These are phyloP conservation scores for Nannospalax galili DNA, from an alignment of 2,113 vertebrate genomes.

Conservation along the genomic window DNA sequence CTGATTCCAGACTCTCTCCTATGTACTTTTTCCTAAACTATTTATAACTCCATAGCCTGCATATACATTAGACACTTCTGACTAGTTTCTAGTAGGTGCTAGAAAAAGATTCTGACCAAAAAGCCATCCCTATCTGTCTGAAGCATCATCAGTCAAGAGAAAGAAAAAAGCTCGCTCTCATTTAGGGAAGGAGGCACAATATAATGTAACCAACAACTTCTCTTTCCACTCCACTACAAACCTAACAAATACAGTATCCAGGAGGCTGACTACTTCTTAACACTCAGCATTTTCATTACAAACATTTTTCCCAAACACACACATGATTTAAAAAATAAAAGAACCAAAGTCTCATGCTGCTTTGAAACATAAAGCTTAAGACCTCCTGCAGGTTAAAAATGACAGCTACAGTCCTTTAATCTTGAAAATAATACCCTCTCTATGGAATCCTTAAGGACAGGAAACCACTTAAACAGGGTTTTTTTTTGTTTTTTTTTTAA, in stretches of 20 bases:
- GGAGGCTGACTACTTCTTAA: not conserved
- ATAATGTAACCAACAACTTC: conserved; percentile 7
- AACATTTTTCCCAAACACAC: not conserved
- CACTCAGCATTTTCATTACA: conserved; percentile 7
- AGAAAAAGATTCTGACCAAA: not conserved
- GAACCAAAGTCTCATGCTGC: conserved; percentile 28
- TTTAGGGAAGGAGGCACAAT: not conserved
- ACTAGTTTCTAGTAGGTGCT: not conserved
- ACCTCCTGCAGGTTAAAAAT: conserved; percentile 66
- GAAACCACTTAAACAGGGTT: conserved; percentile 69
- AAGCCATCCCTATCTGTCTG: not conserved
- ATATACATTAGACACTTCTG: not conserved
- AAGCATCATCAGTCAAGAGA: not conserved
- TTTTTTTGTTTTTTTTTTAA: not conserved
- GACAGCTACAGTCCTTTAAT: conserved; percentile 72
- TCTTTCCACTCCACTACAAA: not conserved
- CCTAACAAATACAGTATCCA: conserved; percentile 8
- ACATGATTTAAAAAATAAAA: not conserved
- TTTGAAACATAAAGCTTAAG: conserved; percentile 75
- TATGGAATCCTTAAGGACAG: conserved; percentile 54
- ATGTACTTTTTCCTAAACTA: not conserved
- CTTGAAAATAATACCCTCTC: conserved; percentile 70
- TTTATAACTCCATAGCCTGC: not conserved
- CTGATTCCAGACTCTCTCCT: not conserved
- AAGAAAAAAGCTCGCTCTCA: not conserved